Evolutionary conservation across 1,140 invertebrate species (phyloP).

Genomic region (Ceratina australensis): DNA sequence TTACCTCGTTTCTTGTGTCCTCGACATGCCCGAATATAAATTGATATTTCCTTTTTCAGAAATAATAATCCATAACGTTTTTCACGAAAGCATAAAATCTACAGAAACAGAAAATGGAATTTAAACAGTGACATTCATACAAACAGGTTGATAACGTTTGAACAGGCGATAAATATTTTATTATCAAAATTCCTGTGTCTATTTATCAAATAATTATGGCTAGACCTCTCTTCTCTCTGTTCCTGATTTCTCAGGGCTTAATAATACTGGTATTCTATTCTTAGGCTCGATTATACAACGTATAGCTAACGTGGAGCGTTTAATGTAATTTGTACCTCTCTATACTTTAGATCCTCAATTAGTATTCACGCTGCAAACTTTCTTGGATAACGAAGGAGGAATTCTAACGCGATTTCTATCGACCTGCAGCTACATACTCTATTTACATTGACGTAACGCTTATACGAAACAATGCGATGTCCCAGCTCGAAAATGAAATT

Average conservation of each 20-base stretch:
- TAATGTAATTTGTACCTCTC: background rate
- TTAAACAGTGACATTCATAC: too few relatives aligned
- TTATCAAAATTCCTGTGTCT: background rate
- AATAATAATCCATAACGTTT: too few relatives aligned
- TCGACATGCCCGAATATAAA: too few relatives aligned
- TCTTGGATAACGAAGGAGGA: background rate
- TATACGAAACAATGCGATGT: background rate
- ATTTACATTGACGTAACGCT: conserved; percentile 3
- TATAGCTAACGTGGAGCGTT: too few relatives aligned
- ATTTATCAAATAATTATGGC: background rate
- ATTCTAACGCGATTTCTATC: background rate
- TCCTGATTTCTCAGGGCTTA: too few relatives aligned
- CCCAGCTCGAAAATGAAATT: too few relatives aligned
- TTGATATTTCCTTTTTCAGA: too few relatives aligned
- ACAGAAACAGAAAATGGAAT: too few relatives aligned
- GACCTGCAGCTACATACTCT: background rate
- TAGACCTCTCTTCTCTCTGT: background rate
- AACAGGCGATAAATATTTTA: background rate
- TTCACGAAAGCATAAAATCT: too few relatives aligned
- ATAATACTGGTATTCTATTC: background rate
- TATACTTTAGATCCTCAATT: background rate
- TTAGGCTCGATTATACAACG: background rate
- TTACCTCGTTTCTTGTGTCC: too few relatives aligned
- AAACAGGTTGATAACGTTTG: too few relatives aligned
- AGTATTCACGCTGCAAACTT: background rate